Base-by-base conservation (phyloP, 2,888 invertebrate species). In the Anthoptus insignis region DNA sequence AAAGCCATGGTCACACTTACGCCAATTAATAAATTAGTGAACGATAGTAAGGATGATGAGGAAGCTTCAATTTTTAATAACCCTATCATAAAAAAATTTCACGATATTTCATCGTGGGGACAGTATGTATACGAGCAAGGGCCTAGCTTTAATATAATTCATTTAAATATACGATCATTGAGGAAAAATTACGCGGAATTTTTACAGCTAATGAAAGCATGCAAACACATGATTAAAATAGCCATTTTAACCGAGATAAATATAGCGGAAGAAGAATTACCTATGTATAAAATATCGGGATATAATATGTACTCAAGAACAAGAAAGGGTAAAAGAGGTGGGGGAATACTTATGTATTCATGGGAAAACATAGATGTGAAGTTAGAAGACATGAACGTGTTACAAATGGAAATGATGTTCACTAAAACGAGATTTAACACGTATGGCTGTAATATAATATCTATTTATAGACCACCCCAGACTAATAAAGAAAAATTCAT, bases 211-310 rank as follows among this genome's bases (percentile, higher is more conserved):
- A 16, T 7, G 9, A 32, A 32, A 16, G 52, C 24, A 24, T 32
- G 32, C 19, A 32, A 52, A 6, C 8, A 32, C 11, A 52, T 2
- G 3, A 32, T 52, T 9, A 32, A 24, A 3, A 32, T 52, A 8
- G 52, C 52, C 11, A 52, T 52, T 29, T 32, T 52, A 32, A 52
- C 52, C 1, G 52, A 52, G 11, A 52, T 52, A 52, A 52, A 52
- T 52, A 52, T 52, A n/a, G 16, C 14, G 32, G 52, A 32, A 32
- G 29, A 16, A 9, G 52, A 52, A 32, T 3, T 52, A 52, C 16
- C 52, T 19, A 52, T 52, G 16, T 52, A 29, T 52, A 52, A 52
- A 32, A 34, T 53, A 13, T 9, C 16, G 4, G 52, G 52, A 2
- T 53, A 53, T 53, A 53, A 37, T 14, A 11, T 39, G 11, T 39